Conservation (phyloP, 2,888 invertebrate species). For the Drosophila maculinotata region DNA sequence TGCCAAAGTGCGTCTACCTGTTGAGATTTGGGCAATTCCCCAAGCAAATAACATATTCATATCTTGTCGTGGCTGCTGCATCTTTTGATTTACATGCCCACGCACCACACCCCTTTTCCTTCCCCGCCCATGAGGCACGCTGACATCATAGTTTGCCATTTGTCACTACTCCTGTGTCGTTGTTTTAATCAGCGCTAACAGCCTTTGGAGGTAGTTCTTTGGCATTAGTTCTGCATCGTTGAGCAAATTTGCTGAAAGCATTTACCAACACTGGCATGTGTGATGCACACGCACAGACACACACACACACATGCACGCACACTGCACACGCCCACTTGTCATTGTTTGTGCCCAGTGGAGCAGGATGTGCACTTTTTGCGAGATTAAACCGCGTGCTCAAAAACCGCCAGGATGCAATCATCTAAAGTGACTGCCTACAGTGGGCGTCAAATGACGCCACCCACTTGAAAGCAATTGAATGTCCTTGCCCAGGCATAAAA, state of each 20-base stretch:
- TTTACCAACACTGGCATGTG: conserved; percentile 66
- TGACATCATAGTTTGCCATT: conserved; percentile 31
- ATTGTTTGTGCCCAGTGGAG: conserved; percentile 69
- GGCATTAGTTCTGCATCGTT: conserved; percentile 59
- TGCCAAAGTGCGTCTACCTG: conserved; percentile 83
- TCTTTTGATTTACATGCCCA: conserved; percentile 50
- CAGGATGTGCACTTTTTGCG: conserved; percentile 64
- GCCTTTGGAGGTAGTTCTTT: conserved; percentile 42
- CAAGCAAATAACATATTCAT: conserved; percentile 83
- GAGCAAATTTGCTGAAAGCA: conserved; percentile 57
- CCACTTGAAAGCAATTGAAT: conserved; percentile 29
- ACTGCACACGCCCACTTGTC: conserved; percentile 35
- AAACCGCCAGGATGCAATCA: conserved; percentile 65
- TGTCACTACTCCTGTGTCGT: conserved; percentile 29
- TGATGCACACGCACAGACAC: conserved; percentile 1
- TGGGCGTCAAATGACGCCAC: conserved; percentile 26
- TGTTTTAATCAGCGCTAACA: conserved; percentile 73
- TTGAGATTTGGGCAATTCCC: conserved; percentile 83
- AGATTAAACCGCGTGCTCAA: conserved; percentile 65
- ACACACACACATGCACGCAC: conserved; percentile 19
- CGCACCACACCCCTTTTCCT: background rate
- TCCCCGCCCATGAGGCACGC: conserved; percentile 2
- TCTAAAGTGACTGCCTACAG: conserved; percentile 57
- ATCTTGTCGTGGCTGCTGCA: conserved; percentile 63
- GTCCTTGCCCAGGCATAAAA: conserved; percentile 18